Conservation (phyloP, 2,888 invertebrate species). For the Taphrorychus bicolor region DNA sequence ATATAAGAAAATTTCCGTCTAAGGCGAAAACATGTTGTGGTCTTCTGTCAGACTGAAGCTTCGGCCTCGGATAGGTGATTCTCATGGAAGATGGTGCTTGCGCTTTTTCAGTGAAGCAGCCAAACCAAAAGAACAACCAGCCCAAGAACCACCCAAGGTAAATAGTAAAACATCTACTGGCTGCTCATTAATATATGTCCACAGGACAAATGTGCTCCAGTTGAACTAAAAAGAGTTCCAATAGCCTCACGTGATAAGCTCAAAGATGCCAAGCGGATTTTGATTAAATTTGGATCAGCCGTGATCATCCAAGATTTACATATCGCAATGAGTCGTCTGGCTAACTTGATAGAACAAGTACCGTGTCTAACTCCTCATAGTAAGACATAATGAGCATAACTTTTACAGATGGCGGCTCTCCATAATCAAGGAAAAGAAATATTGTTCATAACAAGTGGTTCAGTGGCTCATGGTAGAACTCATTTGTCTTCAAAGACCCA, state of each 20-base stretch:
- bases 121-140: no score
- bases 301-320: constrained; percentile 27
- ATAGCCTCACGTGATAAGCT: constrained; percentile 13
- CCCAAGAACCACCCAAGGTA: no score
- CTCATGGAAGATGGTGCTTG: no score
- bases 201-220: constrained; percentile 1
- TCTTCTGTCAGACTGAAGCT: no score
- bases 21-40: no score
- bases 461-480: constrained; percentile 31
- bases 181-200: no score
- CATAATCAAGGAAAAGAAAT: constrained; percentile 27
- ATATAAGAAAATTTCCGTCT: no score
- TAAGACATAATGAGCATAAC: neutral
- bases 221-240: neutral
- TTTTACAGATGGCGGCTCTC: constrained; percentile 30
- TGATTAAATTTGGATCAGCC: constrained; percentile 35
- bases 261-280: constrained; percentile 22
- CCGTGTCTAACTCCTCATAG: neutral
- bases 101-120: no score
- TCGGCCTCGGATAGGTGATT: no score
- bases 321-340: constrained; percentile 27
- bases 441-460: constrained; percentile 31
- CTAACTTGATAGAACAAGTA: constrained; percentile 34
- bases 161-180: no score
- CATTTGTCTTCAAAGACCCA: neutral